phyloP scores from a whole-genome alignment of 2,113 vertebrate species.

The Xiphias gladius region DNA sequence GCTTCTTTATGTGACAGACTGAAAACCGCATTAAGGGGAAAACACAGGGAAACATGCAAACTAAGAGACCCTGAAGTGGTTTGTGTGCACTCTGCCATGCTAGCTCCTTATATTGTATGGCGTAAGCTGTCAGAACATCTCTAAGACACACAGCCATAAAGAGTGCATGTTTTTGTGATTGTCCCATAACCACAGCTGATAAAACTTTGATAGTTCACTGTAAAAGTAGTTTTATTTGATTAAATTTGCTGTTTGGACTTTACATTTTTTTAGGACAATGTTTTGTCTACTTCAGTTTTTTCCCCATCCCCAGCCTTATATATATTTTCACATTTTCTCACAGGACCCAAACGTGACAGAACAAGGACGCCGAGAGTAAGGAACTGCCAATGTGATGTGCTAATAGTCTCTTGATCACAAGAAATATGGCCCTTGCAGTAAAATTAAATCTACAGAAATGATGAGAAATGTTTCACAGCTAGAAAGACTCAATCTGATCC shows the following conservation, averaged over 20 bases:
- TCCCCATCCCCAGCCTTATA: not conserved
- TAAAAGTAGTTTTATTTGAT: too few species aligned
- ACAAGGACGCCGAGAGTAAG: not conserved
- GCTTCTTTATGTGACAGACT: constrained; percentile 7
- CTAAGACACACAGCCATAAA: not conserved
- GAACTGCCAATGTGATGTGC: not conserved
- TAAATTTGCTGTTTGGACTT: too few species aligned
- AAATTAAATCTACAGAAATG: not conserved
- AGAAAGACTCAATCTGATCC: not conserved
- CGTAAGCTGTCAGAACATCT: not conserved
- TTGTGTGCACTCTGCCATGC: not conserved
- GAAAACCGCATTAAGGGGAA: not conserved
- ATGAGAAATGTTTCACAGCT: not conserved
- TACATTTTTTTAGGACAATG: too few species aligned
- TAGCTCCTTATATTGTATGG: not conserved
- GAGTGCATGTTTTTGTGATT: not conserved
- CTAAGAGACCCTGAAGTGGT: not conserved
- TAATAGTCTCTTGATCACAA: not conserved
- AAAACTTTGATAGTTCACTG: not conserved
- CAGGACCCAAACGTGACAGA: not conserved
- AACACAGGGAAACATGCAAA: not conserved
- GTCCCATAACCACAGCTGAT: not conserved
- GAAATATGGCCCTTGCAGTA: not conserved
- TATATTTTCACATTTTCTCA: not conserved
- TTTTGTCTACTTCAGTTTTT: not conserved